These are phyloP conservation scores for Salpingus planirostris DNA, from an alignment of 2,888 invertebrate species.

Conservation along the genomic window DNA sequence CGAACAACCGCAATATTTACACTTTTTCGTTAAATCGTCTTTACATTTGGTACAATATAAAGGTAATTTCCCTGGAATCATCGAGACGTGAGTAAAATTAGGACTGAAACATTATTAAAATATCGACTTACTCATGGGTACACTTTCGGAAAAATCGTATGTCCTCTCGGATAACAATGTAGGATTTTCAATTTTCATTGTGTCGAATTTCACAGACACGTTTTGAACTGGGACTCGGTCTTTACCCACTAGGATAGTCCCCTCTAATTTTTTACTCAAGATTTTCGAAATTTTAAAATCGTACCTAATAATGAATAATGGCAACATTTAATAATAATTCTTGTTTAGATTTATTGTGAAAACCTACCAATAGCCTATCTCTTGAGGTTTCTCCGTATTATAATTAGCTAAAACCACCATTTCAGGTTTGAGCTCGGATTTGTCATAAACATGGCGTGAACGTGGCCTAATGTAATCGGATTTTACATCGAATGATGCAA, in stretches of 20 bases:
- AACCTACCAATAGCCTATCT: slow-evolving; percentile 59
- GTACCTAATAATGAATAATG: too few species aligned
- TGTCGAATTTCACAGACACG: slow-evolving; percentile 50
- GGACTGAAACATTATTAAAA: too few species aligned
- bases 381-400: slow-evolving; percentile 58
- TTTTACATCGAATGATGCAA: slow-evolving; percentile 32
- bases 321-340: too few species aligned
- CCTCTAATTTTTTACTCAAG: slow-evolving; percentile 46
- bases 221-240: slow-evolving; percentile 51
- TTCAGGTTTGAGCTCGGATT: slow-evolving; percentile 49
- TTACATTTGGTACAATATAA: slow-evolving; percentile 58
- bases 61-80: slow-evolving; percentile 42
- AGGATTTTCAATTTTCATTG: slow-evolving; percentile 56
- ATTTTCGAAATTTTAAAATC: slow-evolving; percentile 24
- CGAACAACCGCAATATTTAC: slow-evolving; percentile 66
- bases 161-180: slow-evolving; percentile 29
- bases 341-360: too few species aligned
- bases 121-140: too few species aligned
- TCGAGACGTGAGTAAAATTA: too few species aligned
- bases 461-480: slow-evolving; percentile 58
- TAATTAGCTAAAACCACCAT: slow-evolving; percentile 64
- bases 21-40: slow-evolving; percentile 53
- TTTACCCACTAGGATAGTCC: slow-evolving; percentile 51
- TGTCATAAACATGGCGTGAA: slow-evolving; percentile 47
- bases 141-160: too few species aligned